Conservation (phyloP, 2,113 vertebrate genomes). For the Macquaria ambigua region DNA sequence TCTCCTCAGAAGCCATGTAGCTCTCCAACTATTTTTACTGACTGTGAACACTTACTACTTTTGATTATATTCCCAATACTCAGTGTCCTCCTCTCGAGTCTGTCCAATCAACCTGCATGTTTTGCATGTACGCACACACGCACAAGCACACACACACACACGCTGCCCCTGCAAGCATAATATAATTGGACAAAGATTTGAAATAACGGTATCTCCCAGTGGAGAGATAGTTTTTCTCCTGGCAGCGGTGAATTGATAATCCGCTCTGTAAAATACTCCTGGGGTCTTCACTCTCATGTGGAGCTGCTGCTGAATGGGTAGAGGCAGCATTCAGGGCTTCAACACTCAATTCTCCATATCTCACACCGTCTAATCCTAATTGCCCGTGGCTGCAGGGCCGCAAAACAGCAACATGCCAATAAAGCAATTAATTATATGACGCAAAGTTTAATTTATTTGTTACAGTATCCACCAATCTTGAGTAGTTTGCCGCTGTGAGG, state of each 20-base stretch:
- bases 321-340: slow-evolving; percentile 35
- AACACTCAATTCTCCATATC: slow-evolving; percentile 51
- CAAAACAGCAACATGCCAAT: slow-evolving; percentile 56
- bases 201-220: slow-evolving; percentile 66
- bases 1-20: slow-evolving; percentile 21
- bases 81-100: slow-evolving; percentile 20
- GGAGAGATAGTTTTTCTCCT: slow-evolving; percentile 65
- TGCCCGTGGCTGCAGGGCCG: slow-evolving; percentile 31
- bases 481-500: slow-evolving; percentile 11
- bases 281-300: slow-evolving; percentile 57
- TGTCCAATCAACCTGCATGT: slow-evolving; percentile 42
- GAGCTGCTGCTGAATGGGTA: slow-evolving; percentile 52
- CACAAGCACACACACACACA: background rate
- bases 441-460: slow-evolving; percentile 32
- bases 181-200: slow-evolving; percentile 80
- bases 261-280: slow-evolving; percentile 66
- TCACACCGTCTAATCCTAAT: slow-evolving; percentile 59
- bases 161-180: slow-evolving; percentile 39
- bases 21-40: slow-evolving; percentile 38
- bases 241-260: slow-evolving; percentile 77
- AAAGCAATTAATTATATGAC: slow-evolving; percentile 59
- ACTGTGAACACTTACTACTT: slow-evolving; percentile 46
- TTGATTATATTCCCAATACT: slow-evolving; percentile 44
- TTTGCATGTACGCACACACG: background rate
- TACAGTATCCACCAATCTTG: slow-evolving; percentile 30